Conservation (phyloP, 2,888 invertebrate species). For the Eupithecia exiguata region DNA sequence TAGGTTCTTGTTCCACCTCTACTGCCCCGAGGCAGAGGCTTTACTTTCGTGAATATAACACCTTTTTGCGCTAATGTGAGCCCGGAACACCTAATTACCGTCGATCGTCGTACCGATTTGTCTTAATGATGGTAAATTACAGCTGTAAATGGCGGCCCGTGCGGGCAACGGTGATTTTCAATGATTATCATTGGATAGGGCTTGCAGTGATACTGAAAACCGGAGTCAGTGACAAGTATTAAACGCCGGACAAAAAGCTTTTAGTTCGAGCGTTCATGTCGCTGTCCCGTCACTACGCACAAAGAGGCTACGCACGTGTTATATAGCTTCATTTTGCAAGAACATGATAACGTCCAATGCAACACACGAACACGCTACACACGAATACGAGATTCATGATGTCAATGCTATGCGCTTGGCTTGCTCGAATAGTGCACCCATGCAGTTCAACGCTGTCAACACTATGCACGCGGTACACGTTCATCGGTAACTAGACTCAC, state of each 20-base stretch:
- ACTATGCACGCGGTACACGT: too few species aligned
- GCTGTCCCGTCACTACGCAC: too few species aligned
- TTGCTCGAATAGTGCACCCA: too few species aligned
- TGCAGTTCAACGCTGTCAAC: too few species aligned
- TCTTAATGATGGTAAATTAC: conserved; percentile 78
- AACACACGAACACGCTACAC: too few species aligned
- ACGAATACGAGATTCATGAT: too few species aligned
- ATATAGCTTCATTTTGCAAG: too few species aligned
- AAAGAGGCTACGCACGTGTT: too few species aligned
- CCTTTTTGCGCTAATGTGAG: conserved; percentile 72
- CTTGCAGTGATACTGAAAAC: not conserved
- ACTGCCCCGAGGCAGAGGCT: not conserved
- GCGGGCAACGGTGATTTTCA: conserved; percentile 52
- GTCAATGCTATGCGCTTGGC: too few species aligned
- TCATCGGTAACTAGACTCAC: too few species aligned
- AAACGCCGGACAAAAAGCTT: not conserved
- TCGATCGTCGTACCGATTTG: conserved; percentile 76
- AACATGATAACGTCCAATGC: too few species aligned
- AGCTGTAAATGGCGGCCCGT: conserved; percentile 64
- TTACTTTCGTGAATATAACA: conserved; percentile 63
- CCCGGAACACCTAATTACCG: conserved; percentile 74
- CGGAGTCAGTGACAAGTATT: not conserved
- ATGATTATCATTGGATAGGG: conserved; percentile 22
- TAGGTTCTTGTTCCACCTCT: not conserved
- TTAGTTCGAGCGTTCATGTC: not conserved